Base-by-base conservation (phyloP, 2,113 vertebrate genomes). In the Aldabrachelys gigantea region DNA sequence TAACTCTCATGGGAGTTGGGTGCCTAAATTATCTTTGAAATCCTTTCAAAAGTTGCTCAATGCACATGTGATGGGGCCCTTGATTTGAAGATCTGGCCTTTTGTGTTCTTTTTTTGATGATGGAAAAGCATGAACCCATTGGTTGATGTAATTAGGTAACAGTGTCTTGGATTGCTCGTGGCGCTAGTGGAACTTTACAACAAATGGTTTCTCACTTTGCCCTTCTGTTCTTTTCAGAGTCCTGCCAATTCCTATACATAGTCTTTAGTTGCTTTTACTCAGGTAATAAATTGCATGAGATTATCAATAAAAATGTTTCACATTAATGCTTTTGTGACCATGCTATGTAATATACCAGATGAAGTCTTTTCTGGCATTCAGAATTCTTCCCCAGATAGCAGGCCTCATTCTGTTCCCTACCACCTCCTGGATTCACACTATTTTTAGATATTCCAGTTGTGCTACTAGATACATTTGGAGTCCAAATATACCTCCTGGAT, bases 311-410 rank as follows among this genome's bases (percentile, higher is more conserved):
- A 95, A 94, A 38, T 82, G 88, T 82, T 90, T 89, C n/a, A 65
- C 35, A 6, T 79, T 84, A 44, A 35, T 91, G 94, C 84, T 78
- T 90, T 90, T 89, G 87, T 1, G 93, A 85, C 82, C 95, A 93
- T 92, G 53, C 52, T 91, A 92, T 93, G 93, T 84, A 90, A 95
- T 96, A 52, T 94, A 90, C 50, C 95, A 96, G 88, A 95, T 85
- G 24, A 90, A 95, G 91, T 92, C 80, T 54, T 90, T 82, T 69
- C 76, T 95, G 95, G 92, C 65, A 59, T 80, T 93, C 47, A 6
- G 5, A 86, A 95, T 89, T 91, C 54, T 91, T 95, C 97, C 82
- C 82, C 72, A 90, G 78, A 49, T 50, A 93, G 35, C 16, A 78
- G 90, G 19, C 47, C 12, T 22, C 52, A 2, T 85, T 95, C 54